Base-by-base conservation (phyloP, 2,888 invertebrate species). In the Dryocosmus kuriphilus region DNA sequence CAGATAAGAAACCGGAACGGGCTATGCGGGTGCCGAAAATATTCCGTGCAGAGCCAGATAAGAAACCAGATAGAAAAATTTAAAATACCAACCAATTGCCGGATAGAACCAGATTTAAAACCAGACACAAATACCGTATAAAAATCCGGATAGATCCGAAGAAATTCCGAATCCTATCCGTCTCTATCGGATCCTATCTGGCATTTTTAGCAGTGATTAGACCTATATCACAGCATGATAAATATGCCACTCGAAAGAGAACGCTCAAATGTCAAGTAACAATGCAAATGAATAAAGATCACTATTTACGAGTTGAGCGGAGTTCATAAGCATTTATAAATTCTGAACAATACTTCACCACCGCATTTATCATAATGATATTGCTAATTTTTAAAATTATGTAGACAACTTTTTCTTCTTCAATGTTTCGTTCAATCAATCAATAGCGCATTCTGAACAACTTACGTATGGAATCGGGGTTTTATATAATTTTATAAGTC, bases 251-350 rank as follows among this genome's bases (percentile, higher is more conserved):
- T 60, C 60, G 27, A 60, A 60, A 60, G 27, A 60, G 60, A 60
- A 60, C 60, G 60, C 27, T 60, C 60, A 60, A 60, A 60, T 27
- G 60, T 60, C 60, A 60, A 24, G 60, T 24, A 27, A 60, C 16
- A 60, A 60, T 60, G 60, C 60, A 60, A 60, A 60, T 60, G 16
- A 60, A 60, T 60, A 27, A 60, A 60, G 27, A 60, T 60, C 60
- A 60, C 27, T 60, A 60, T 27, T 60, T 27, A 60, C 24, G 27
- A 27, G 24, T 14, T 11, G 16, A 60, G 60, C 11, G 14, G 14
- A 60, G 60, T 60, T 60, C 27, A 60, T 60, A 60, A 60, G 16
- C 24, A 60, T 60, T 60, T 60, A 60, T 60, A 24, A 60, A 60
- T 24, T 24, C 7, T 7, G 9, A n/a, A 19, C 46, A 3, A 60